Percentiles rank a stretch among this genome's conserved stretches.
Conservation (phyloP, 2,113 vertebrate genomes). For the Microcebus ravelobensis region DNA sequence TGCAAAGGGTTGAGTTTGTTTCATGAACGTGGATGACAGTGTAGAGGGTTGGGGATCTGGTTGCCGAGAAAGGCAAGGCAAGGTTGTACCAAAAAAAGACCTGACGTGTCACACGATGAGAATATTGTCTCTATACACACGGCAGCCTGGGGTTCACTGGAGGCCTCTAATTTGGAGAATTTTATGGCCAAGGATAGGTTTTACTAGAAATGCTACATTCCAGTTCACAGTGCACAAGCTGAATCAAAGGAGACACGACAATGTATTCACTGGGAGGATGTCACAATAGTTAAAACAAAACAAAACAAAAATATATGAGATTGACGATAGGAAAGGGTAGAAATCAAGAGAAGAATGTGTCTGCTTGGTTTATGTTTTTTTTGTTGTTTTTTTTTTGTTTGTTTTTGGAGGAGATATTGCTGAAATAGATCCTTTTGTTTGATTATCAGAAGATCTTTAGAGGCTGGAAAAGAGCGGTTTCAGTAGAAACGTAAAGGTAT, state of each 20-base stretch:
- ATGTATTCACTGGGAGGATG: background rate
- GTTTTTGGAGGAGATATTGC: background rate
- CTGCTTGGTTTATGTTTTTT: too few species aligned
- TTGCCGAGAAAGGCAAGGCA: background rate
- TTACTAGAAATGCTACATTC: background rate
- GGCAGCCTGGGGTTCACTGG: background rate
- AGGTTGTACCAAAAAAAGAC: background rate
- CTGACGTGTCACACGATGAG: background rate
- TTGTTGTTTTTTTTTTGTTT: too few species aligned
- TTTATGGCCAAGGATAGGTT: background rate
- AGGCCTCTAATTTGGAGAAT: background rate
- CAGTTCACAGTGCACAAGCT: background rate
- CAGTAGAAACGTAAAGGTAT: background rate
- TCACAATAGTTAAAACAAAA: background rate
- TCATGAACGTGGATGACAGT: background rate
- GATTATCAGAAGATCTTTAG: background rate
- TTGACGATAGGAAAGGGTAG: background rate
- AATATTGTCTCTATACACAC: background rate
- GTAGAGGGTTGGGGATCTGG: background rate
- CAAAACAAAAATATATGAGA: background rate
- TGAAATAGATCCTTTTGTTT: background rate
- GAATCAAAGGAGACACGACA: background rate
- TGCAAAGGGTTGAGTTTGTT: too few species aligned
- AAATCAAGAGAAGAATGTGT: background rate
- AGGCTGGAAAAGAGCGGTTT: background rate